These are phyloP conservation scores for Malurus alboscapulatus DNA, from an alignment of 2,113 vertebrate species.

Conservation along the genomic window DNA sequence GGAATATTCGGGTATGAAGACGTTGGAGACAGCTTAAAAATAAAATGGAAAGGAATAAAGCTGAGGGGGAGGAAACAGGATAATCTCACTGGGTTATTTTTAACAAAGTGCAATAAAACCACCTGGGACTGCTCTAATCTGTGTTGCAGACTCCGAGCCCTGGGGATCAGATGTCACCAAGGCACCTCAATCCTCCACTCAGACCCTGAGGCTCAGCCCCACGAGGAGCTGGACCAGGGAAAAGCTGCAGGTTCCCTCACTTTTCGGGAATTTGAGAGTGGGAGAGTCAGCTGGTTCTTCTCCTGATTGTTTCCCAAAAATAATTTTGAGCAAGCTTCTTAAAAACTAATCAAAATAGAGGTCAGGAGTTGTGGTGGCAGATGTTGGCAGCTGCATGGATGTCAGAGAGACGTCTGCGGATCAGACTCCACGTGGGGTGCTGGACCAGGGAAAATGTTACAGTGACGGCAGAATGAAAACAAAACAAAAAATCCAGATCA, in stretches of 20 bases:
- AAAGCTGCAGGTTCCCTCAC: neutral
- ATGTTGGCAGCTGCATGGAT: conserved; percentile 11
- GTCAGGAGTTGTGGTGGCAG: conserved; percentile 11
- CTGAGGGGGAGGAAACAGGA: neutral
- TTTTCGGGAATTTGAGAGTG: fast-evolving
- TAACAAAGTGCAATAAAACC: conserved; percentile 7
- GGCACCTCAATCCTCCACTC: neutral
- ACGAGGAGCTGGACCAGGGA: neutral
- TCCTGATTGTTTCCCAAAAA: neutral
- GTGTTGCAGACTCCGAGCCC: neutral
- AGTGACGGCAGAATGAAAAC: neutral
- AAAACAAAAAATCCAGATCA: neutral
- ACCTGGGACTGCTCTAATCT: neutral
- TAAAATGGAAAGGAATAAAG: neutral
- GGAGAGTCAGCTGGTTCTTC: neutral
- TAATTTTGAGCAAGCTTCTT: conserved; percentile 23
- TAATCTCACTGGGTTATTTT: conserved; percentile 50
- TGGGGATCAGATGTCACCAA: neutral
- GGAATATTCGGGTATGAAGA: neutral
- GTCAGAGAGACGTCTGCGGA: neutral
- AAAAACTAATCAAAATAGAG: conserved; percentile 22
- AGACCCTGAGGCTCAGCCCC: neutral
- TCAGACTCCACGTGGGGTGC: neutral
- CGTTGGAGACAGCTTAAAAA: neutral
- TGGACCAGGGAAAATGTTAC: neutral